A percentile compares a stretch with the other conserved stretches of the same genome.
These are phyloP conservation scores for Zosterops japonicus DNA, from an alignment of 2,113 vertebrate species.

Conservation along the genomic window DNA sequence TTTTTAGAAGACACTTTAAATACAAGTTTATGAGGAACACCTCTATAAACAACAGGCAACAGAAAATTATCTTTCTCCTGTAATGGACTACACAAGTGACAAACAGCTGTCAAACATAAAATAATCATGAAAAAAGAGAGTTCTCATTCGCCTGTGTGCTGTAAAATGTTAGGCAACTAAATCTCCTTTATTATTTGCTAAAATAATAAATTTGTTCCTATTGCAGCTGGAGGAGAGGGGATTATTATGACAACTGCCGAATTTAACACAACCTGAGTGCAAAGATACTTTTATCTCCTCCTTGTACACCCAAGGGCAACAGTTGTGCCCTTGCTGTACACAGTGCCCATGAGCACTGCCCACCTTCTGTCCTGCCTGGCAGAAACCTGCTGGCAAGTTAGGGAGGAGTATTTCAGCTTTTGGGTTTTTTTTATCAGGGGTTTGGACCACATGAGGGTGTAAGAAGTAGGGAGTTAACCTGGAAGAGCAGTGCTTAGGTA, in stretches of 20 bases:
- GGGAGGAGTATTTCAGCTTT: background rate
- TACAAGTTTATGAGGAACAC: background rate
- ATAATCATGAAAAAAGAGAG: background rate
- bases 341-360: background rate
- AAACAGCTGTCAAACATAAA: background rate
- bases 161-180: background rate
- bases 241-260: background rate
- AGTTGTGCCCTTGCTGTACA: rapidly evolving
- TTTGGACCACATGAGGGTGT: background rate
- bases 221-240: background rate
- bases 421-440: background rate
- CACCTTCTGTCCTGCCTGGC: background rate
- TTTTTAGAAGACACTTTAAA: constrained; percentile 1
- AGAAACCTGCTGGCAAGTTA: background rate
- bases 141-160: background rate
- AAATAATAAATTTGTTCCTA: background rate
- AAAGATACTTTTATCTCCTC: background rate
- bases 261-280: background rate
- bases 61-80: background rate
- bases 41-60: background rate
- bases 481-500: background rate
- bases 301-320: background rate
- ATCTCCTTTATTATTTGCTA: background rate
- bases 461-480: background rate
- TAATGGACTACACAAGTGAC: background rate